Base-by-base conservation (phyloP, 2,888 invertebrate species). In the Phragmatobia fuliginosa region DNA sequence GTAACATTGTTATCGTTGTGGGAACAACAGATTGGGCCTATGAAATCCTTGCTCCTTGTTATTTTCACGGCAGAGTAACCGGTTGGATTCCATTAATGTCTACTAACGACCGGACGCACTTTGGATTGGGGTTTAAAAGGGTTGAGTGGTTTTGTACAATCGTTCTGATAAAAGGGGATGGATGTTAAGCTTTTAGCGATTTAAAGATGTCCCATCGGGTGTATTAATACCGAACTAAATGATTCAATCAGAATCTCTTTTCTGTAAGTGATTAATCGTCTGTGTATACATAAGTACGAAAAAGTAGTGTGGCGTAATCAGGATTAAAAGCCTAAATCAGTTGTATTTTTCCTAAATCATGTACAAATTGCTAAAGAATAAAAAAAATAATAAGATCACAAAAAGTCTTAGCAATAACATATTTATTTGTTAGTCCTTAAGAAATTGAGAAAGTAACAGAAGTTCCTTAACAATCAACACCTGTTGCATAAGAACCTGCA, bases 141-240 rank as follows among this genome's bases (percentile, higher is more conserved):
- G 94, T 94, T 94, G 94, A 94, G 94, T 93, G 94, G 93, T 93
- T 93, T 94, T 91, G 93, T 93, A 94, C 93, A 94, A 94, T 94
- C 93, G 91, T 90, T 88, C 91, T 90, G 93, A 93, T 92, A 93
- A 92, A 93, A 92, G 90, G 90, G 92, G 90, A 91, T 90, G 87
- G 88, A 91, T 93, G 93, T 91, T 93, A 89, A 92, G 92, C 94
- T 93, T 92, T 93, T 89, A 92, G 88, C 91, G 91, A 92, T 94
- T 93, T 91, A 89, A 92, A 93, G 92, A 94, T 92, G 92, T 92
- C 92, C 88, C 87, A 79, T 80, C 81, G 87, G 82, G 78, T 77
- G 84, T 90, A 90, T 91, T 91, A 90, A 85, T 83, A 80, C 83
- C 75, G 75, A 80, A 81, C 84, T 84, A 85, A 86, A 87, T 87